phyloP scores from a whole-genome alignment of 2,888 invertebrate species.

The Hanleya hanleyi region DNA sequence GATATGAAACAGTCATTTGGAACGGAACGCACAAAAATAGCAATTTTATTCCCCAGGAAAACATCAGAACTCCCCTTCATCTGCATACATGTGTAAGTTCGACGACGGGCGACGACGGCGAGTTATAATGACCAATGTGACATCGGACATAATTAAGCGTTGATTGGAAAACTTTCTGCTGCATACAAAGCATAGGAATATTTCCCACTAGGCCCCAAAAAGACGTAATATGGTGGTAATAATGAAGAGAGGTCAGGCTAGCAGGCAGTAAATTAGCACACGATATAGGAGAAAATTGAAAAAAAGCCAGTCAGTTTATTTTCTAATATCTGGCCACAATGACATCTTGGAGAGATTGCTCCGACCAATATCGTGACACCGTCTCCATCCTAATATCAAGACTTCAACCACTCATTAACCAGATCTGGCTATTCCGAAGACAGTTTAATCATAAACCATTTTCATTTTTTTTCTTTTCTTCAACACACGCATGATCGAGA shows the following conservation, averaged over 20 bases:
- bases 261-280: neutral
- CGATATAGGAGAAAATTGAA: neutral
- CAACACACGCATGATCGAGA: too few species aligned
- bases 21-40: neutral
- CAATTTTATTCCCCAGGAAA: constrained; percentile 6
- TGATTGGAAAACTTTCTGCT: constrained; percentile 4
- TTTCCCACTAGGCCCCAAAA: neutral
- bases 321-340: too few species aligned
- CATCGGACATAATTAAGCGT: neutral
- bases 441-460: too few species aligned
- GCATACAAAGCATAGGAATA: constrained; percentile 8
- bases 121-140: neutral
- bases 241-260: neutral
- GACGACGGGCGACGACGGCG: neutral
- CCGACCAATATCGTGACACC: too few species aligned
- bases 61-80: neutral
- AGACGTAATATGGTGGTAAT: neutral
- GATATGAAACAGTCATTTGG: constrained; percentile 2
- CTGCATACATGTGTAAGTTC: constrained; percentile 9
- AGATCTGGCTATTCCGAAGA: too few species aligned
- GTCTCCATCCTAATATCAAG: too few species aligned
- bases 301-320: too few species aligned
- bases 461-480: too few species aligned
- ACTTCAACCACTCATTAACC: too few species aligned
- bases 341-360: too few species aligned